These are phyloP conservation scores for Hirtodrosophila histrioides DNA, from an alignment of 2,888 invertebrate species.

Conservation along the genomic window DNA sequence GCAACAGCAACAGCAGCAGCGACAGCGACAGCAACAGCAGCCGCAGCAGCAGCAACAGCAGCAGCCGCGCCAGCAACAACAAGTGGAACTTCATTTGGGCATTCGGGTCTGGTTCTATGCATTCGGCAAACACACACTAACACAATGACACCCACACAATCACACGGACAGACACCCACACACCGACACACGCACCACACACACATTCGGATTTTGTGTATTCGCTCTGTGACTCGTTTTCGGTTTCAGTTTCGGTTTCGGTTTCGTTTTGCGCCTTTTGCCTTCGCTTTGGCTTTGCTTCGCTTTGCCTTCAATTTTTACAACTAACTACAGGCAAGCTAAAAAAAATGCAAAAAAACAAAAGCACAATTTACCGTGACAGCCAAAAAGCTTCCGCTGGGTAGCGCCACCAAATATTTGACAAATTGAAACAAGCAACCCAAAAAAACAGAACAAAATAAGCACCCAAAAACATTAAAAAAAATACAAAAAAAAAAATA, in stretches of 20 bases:
- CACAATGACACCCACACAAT: background rate
- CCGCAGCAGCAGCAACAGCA: constrained; percentile 7
- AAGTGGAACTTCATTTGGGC: constrained; percentile 65
- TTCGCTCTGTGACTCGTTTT: constrained; percentile 42
- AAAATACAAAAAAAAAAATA: background rate
- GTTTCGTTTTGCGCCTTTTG: constrained; percentile 48
- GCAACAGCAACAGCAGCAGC: constrained; percentile 20
- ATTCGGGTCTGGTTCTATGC: constrained; percentile 52
- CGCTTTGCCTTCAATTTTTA: constrained; percentile 35
- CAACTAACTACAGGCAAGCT: constrained; percentile 25
- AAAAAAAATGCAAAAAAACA: constrained; percentile 6
- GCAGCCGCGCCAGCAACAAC: constrained; percentile 53
- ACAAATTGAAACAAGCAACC: constrained; percentile 13
- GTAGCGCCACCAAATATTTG: constrained; percentile 60
- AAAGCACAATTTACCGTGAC: constrained; percentile 34
- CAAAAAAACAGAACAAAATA: background rate
- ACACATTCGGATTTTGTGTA: constrained; percentile 48
- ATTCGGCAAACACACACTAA: constrained; percentile 37
- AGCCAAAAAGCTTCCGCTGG: constrained; percentile 65
- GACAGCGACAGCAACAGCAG: constrained; percentile 46
- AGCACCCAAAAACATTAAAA: constrained; percentile 3
- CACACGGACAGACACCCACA: constrained; percentile 1
- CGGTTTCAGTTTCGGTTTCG: constrained; percentile 43
- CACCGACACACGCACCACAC: constrained; percentile 4
- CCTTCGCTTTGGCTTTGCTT: constrained; percentile 5